Evolutionary conservation across 2,797 vertebrate genomes (phyloP).

Genomic region (Dicrostonyx torquatus): DNA sequence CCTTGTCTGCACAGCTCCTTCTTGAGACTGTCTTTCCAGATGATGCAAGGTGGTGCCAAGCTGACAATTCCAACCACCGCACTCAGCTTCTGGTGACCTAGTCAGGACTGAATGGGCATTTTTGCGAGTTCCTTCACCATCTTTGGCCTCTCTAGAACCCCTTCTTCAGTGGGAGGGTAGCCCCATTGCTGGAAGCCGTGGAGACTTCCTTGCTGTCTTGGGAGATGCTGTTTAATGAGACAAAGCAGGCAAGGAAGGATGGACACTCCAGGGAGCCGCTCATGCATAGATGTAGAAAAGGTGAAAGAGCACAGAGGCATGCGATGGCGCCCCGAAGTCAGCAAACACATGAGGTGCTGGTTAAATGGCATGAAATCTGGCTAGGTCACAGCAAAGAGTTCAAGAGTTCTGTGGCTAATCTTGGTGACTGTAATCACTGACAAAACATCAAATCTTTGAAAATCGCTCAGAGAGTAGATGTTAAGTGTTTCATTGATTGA

Average conservation of each 20-base stretch:
- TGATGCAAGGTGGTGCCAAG: not conserved
- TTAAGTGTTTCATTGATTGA: not conserved
- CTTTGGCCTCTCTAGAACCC: not conserved
- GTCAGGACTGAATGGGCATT: fast-evolving
- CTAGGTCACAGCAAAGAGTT: not conserved
- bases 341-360: too few species aligned
- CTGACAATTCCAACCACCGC: not conserved
- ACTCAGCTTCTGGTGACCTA: not conserved
- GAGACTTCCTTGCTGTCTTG: not conserved
- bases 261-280: fast-evolving
- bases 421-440: not conserved
- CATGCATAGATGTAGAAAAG: not conserved
- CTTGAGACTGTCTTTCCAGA: not conserved
- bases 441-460: not conserved
- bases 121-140: fast-evolving
- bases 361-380: not conserved
- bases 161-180: not conserved
- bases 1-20: too few species aligned
- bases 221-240: not conserved
- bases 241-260: not conserved
- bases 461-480: too few species aligned
- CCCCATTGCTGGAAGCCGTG: too few species aligned
- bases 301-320: too few species aligned
- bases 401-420: not conserved
- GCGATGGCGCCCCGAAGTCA: not conserved